phyloP scores from a whole-genome alignment of 2,113 vertebrate species.

The Hydrochoerus hydrochaeris region DNA sequence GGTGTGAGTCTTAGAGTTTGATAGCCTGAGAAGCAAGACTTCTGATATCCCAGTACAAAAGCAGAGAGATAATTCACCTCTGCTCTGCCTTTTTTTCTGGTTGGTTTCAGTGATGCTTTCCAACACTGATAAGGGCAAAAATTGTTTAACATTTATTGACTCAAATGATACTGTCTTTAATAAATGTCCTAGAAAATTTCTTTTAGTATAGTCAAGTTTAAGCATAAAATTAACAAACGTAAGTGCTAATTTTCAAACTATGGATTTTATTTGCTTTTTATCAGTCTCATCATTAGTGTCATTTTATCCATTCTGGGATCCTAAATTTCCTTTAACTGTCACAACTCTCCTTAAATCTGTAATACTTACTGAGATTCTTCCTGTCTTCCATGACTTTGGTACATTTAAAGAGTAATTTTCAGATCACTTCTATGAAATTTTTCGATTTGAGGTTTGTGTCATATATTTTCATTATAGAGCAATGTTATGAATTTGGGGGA shows the following conservation, averaged over 20 bases:
- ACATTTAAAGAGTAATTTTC: conserved; percentile 22
- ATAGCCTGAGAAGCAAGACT: not conserved
- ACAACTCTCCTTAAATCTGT: not conserved
- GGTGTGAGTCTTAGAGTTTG: not conserved
- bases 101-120: not conserved
- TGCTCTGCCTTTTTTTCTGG: not conserved
- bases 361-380: not conserved
- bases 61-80: not conserved
- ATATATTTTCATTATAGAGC: conserved; percentile 5
- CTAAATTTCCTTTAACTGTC: not conserved
- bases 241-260: not conserved
- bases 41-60: not conserved
- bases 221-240: not conserved
- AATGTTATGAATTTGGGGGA: not conserved
- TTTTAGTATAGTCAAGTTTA: not conserved
- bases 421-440: not conserved
- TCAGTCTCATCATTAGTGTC: not conserved
- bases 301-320: not conserved
- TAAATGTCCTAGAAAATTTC: not conserved
- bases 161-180: not conserved
- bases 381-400: conserved; percentile 9
- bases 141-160: not conserved
- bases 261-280: not conserved
- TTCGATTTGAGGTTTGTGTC: not conserved
- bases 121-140: too few relatives aligned